These are phyloP conservation scores for Sinella curviseta DNA, from an alignment of 1,140 invertebrate genomes.

Conservation along the genomic window DNA sequence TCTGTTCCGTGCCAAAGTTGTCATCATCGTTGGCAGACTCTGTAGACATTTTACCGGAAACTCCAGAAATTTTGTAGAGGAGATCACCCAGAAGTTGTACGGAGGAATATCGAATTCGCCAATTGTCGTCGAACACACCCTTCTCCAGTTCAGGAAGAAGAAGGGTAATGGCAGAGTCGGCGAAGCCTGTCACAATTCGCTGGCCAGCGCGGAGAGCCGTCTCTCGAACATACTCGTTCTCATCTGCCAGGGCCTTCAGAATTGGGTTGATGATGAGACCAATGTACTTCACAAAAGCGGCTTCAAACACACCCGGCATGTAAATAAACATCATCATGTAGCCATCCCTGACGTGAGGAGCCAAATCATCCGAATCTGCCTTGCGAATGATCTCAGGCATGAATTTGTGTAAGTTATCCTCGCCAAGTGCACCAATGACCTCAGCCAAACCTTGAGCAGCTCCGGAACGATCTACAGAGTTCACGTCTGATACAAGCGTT, in stretches of 20 bases:
- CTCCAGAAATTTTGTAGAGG: constrained; percentile 93
- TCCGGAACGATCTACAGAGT: constrained; percentile 93
- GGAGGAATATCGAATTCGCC: constrained; percentile 94
- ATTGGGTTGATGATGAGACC: constrained; percentile 97
- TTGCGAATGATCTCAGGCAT: constrained; percentile 98
- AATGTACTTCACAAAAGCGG: constrained; percentile 86
- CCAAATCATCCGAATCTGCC: constrained; percentile 89
- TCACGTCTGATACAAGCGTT: constrained; percentile 92
- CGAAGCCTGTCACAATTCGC: constrained; percentile 93
- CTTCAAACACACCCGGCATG: constrained; percentile 92
- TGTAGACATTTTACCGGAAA: constrained; percentile 98
- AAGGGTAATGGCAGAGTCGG: constrained; percentile 90
- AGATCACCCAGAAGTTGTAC: constrained; percentile 95
- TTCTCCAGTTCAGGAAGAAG: constrained; percentile 91
- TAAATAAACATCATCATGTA: constrained; percentile 99
- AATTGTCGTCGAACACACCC: constrained; percentile 95
- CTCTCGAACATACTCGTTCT: constrained; percentile 97
- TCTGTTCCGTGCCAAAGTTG: constrained; percentile 97
- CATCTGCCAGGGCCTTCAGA: constrained; percentile 94
- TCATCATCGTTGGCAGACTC: constrained; percentile 97
- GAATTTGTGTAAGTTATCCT: constrained; percentile 89
- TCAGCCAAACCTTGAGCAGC: constrained; percentile 95
- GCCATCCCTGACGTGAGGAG: constrained; percentile 96
- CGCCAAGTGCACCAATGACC: constrained; percentile 93
- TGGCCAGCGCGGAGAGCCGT: constrained; percentile 96